Conservation (phyloP, 2,797 vertebrate genomes). For the Semotilus atromaculatus region DNA sequence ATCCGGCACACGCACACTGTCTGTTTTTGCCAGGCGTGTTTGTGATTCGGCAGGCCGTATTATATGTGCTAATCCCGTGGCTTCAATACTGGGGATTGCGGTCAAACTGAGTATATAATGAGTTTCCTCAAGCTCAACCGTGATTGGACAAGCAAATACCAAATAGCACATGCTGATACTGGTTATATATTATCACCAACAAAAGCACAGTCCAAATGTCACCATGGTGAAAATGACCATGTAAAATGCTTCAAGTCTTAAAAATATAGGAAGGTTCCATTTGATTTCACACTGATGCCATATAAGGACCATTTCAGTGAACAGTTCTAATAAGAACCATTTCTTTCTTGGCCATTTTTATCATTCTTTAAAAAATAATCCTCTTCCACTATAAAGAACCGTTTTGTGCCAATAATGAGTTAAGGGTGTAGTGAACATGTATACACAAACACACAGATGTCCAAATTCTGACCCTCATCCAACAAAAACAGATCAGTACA, state of each 20-base stretch:
- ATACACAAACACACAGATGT: slow-evolving; percentile 10
- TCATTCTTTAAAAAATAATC: not conserved
- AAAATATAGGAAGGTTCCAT: not conserved
- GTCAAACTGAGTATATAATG: slow-evolving; percentile 11
- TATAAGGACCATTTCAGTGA: not conserved
- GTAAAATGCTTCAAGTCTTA: not conserved
- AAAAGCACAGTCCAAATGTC: not conserved
- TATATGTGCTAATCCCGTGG: slow-evolving; percentile 28
- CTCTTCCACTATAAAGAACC: not conserved
- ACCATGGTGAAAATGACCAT: not conserved
- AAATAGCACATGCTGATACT: not conserved
- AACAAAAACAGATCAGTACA: not conserved
- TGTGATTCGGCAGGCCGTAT: slow-evolving; percentile 29
- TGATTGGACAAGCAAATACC: not conserved
- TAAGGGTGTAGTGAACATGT: not conserved
- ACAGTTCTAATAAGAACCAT: no score
- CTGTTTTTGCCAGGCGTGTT: slow-evolving; percentile 15
- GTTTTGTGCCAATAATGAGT: not conserved
- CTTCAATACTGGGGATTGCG: slow-evolving; percentile 21
- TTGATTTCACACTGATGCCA: not conserved
- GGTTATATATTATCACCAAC: not conserved
- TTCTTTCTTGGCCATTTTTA: not conserved
- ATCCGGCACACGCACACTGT: not conserved
- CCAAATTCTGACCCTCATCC: not conserved
- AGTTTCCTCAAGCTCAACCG: slow-evolving; percentile 33